A percentile compares a stretch with the other conserved stretches of the same genome.
Conservation (phyloP, 2,113 vertebrate species). For the Xiphorhynchus elegans region DNA sequence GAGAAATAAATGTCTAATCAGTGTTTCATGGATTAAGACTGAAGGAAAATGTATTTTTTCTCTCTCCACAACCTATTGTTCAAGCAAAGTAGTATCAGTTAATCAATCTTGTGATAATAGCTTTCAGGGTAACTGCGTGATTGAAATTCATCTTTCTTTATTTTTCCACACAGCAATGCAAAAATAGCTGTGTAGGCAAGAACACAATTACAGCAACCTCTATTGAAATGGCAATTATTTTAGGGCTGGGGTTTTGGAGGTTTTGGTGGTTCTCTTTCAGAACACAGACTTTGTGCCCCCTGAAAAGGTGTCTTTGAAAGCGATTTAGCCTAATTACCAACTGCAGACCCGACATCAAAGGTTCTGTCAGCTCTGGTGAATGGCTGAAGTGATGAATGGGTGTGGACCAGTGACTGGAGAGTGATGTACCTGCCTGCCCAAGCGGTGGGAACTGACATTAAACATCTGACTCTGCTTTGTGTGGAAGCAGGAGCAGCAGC, state of each 20-base stretch:
- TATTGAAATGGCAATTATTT: not conserved
- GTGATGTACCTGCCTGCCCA: not conserved
- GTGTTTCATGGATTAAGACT: conserved; percentile 6
- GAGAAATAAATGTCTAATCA: conserved; percentile 47
- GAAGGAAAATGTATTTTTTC: conserved; percentile 7
- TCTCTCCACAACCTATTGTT: conserved; percentile 21
- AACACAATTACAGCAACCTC: not conserved
- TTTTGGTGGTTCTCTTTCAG: not conserved
- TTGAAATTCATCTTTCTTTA: not conserved
- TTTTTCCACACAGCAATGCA: not conserved
- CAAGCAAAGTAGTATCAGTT: conserved; percentile 26
- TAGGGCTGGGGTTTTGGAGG: not conserved
- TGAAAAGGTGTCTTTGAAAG: not conserved
- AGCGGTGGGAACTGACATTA: fast-evolving
- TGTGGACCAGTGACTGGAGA: fast-evolving
- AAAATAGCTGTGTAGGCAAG: not conserved
- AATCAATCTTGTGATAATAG: conserved; percentile 52
- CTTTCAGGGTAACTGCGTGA: not conserved
- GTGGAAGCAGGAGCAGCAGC: not conserved
- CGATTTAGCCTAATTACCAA: not conserved
- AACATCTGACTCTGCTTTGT: not conserved
- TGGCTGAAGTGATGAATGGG: not conserved
- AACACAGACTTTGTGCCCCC: not conserved
- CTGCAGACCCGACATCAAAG: not conserved
- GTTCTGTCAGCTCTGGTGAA: not conserved